These are phyloP conservation scores for Hypotaenidia okinawae DNA, from an alignment of 2,797 vertebrate genomes.

Conservation along the genomic window DNA sequence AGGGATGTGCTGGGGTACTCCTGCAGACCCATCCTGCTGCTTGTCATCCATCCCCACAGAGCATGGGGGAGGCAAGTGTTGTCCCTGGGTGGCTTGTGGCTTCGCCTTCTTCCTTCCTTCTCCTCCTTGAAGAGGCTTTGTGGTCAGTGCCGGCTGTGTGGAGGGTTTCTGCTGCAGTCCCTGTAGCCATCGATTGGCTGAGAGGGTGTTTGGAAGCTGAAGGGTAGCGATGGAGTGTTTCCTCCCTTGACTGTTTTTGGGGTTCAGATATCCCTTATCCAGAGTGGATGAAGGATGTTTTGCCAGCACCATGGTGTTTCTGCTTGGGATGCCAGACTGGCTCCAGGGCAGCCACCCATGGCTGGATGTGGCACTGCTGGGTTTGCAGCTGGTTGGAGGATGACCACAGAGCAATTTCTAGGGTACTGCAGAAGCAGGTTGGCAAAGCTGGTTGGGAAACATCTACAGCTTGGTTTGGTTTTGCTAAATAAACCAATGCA, in stretches of 20 bases:
- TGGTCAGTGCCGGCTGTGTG: neutral
- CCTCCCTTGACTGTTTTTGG: neutral
- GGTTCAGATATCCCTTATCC: neutral
- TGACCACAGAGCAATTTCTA: neutral
- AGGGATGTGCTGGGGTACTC: neutral
- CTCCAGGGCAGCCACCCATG: neutral
- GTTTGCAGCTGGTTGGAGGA: neutral
- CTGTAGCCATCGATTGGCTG: neutral
- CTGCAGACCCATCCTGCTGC: neutral
- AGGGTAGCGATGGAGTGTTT: neutral
- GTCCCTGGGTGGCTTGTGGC: neutral
- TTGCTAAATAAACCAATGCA: neutral
- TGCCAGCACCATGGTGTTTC: neutral
- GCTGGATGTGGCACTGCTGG: neutral
- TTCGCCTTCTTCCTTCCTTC: neutral
- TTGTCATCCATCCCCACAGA: rapidly evolving
- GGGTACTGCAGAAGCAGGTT: neutral
- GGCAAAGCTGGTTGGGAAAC: neutral
- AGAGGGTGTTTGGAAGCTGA: neutral
- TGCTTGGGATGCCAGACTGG: neutral
- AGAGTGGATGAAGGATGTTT: neutral
- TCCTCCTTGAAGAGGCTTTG: neutral
- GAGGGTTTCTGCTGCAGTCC: neutral
- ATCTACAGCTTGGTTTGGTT: neutral
- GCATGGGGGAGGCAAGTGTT: neutral